A percentile compares a stretch with the other conserved stretches of the same genome.
Evolutionary conservation across 1,140 invertebrate species (phyloP).

Genomic region (Leucophenga varia): DNA sequence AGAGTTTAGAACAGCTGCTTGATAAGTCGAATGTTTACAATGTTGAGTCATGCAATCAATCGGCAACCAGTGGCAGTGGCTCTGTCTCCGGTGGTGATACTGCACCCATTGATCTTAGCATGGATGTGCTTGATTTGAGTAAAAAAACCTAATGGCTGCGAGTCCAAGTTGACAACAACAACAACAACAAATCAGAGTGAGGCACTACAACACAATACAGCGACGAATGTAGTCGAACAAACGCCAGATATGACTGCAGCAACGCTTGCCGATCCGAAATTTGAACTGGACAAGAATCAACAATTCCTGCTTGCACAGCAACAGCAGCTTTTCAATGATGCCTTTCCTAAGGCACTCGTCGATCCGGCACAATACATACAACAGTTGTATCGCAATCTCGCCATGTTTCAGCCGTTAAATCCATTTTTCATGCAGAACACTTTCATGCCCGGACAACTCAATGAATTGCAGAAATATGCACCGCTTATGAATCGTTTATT

Average conservation of each 20-base stretch:
- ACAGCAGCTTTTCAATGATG: conserved; percentile 64
- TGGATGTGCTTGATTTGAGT: conserved; percentile 84
- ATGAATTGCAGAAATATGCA: conserved; percentile 66
- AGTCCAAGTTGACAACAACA: too few relatives aligned
- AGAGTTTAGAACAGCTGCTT: conserved; percentile 63
- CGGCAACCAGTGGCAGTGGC: conserved; percentile 30
- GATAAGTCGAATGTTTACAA: conserved; percentile 49
- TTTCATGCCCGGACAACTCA: conserved; percentile 62
- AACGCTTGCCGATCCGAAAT: conserved; percentile 1
- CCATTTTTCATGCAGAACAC: conserved; percentile 63
- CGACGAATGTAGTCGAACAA: conserved; percentile 1
- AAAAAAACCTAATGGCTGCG: conserved; percentile 62
- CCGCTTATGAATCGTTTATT: conserved; percentile 37
- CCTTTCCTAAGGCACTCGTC: conserved; percentile 60
- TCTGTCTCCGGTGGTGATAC: conserved; percentile 44
- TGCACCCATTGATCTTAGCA: conserved; percentile 72
- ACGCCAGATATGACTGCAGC: conserved; percentile 36
- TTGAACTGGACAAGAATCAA: conserved; percentile 56
- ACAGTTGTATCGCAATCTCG: conserved; percentile 59
- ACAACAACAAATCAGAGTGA: too few relatives aligned
- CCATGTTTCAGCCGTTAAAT: conserved; percentile 56
- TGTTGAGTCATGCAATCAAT: too few relatives aligned
- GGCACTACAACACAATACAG: too few relatives aligned
- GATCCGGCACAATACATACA: conserved; percentile 62
- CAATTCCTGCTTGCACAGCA: conserved; percentile 62